Base-by-base conservation (phyloP, 2,888 invertebrate genomes). In the Teinopalpus imperialis region DNA sequence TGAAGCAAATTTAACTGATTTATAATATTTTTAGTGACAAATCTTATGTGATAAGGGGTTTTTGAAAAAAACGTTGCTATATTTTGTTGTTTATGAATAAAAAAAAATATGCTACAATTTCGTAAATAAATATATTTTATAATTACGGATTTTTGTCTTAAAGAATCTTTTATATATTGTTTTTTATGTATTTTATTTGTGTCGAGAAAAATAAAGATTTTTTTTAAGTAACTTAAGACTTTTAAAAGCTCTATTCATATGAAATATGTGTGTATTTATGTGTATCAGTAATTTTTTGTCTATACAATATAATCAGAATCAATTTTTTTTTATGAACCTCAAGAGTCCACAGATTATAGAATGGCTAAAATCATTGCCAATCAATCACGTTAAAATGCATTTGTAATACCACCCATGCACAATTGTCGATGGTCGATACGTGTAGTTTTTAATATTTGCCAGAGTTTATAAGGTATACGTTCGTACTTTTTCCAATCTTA, bases 1-100 rank as follows among this genome's bases (percentile, higher is more conserved):
- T 54, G 54, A 54, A 54, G 54, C 52, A 54, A 52, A 50, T 20
- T n/a, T 29, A 46, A 47, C 32, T n/a, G n/a, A n/a, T n/a, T n/a
- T n/a, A n/a, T n/a, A n/a, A n/a, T n/a, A n/a, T n/a, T n/a, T n/a
- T n/a, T n/a, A n/a, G n/a, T n/a, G n/a, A n/a, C n/a, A n/a, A n/a
- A n/a, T n/a, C n/a, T n/a, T n/a, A n/a, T n/a, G n/a, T n/a, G n/a
- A n/a, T n/a, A n/a, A n/a, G n/a, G n/a, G n/a, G n/a, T n/a, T n/a
- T n/a, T n/a, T n/a, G n/a, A n/a, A n/a, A 13, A 14, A 31, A 2
- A 31, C 1, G n/a, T 3, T n/a, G 6, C 8, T 24, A 8, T 32
- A 32, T 9, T 9, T 18, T 32, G 32, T 32, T 32, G 18, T 7
- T 3, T 16, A 6, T 6, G 12, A 9, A 1, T 20, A 32, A 32